These are phyloP conservation scores for Scaptomyza pallida DNA, from an alignment of 1,140 invertebrate species.

Conservation along the genomic window DNA sequence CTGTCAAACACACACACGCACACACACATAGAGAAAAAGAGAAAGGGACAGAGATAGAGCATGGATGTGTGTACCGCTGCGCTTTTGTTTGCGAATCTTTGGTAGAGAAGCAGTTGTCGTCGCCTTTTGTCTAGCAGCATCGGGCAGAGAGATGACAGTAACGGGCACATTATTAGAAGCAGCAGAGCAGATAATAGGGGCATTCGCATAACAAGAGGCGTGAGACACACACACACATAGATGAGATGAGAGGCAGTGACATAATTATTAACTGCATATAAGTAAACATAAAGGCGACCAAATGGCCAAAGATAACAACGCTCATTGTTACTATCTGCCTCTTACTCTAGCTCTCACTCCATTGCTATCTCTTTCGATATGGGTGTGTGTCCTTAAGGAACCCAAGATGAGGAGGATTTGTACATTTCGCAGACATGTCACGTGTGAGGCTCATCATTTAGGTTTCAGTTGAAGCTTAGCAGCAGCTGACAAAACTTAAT, in stretches of 20 bases:
- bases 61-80: slow-evolving; percentile 47
- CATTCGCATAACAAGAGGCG: slow-evolving; percentile 77
- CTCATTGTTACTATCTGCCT: slow-evolving; percentile 52
- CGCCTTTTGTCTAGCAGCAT: slow-evolving; percentile 36
- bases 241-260: slow-evolving; percentile 54
- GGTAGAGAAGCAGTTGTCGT: slow-evolving; percentile 30
- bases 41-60: not conserved
- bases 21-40: not conserved
- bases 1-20: slow-evolving; percentile 67
- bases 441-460: slow-evolving; percentile 73
- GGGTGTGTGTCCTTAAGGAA: slow-evolving; percentile 14
- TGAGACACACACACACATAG: slow-evolving; percentile 43
- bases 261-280: slow-evolving; percentile 81
- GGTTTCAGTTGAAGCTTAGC: slow-evolving; percentile 42
- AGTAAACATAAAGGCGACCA: slow-evolving; percentile 76
- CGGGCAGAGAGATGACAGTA: slow-evolving; percentile 57
- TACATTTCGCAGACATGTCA: slow-evolving; percentile 71
- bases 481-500: slow-evolving; percentile 67
- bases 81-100: slow-evolving; percentile 79
- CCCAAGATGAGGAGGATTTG: not conserved
- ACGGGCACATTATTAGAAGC: slow-evolving; percentile 79
- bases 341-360: not conserved
- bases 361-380: not conserved
- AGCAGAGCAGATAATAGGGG: slow-evolving; percentile 80
- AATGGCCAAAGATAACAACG: slow-evolving; percentile 73